phyloP scores from a whole-genome alignment of 2,888 invertebrate genomes.

The Anaspis maculata region DNA sequence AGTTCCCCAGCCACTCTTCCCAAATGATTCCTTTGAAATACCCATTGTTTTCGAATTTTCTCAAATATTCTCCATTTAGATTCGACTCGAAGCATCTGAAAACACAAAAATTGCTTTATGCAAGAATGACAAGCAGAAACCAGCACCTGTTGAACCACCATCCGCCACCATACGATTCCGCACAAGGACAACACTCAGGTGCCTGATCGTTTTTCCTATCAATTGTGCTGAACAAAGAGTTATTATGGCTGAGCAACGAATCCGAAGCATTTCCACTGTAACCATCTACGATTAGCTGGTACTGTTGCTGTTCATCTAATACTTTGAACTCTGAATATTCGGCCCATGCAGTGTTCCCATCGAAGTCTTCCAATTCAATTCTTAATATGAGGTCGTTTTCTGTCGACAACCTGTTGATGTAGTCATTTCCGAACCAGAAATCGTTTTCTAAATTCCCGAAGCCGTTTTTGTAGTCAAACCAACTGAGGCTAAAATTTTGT shows the following conservation, averaged over 20 bases:
- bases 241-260: conserved; percentile 47
- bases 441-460: conserved; percentile 48
- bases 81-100: conserved; percentile 50
- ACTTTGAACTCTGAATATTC: conserved; percentile 40
- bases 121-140: too few species aligned
- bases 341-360: conserved; percentile 43
- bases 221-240: conserved; percentile 44
- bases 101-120: conserved; percentile 5
- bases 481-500: conserved; percentile 48
- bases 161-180: conserved; percentile 48
- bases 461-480: conserved; percentile 50
- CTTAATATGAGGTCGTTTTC: conserved; percentile 41
- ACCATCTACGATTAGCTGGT: conserved; percentile 42
- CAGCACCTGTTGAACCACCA: conserved; percentile 56
- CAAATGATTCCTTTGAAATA: conserved; percentile 49
- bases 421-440: conserved; percentile 55
- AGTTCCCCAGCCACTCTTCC: conserved; percentile 52
- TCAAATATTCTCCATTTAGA: conserved; percentile 47
- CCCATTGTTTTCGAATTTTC: conserved; percentile 40
- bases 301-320: conserved; percentile 40
- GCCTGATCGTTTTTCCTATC: conserved; percentile 46
- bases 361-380: conserved; percentile 47
- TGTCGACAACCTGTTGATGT: conserved; percentile 44
- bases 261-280: conserved; percentile 48
- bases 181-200: conserved; percentile 47